These are phyloP conservation scores for Carposina sasakii DNA, from an alignment of 1,140 invertebrate species.

Conservation along the genomic window DNA sequence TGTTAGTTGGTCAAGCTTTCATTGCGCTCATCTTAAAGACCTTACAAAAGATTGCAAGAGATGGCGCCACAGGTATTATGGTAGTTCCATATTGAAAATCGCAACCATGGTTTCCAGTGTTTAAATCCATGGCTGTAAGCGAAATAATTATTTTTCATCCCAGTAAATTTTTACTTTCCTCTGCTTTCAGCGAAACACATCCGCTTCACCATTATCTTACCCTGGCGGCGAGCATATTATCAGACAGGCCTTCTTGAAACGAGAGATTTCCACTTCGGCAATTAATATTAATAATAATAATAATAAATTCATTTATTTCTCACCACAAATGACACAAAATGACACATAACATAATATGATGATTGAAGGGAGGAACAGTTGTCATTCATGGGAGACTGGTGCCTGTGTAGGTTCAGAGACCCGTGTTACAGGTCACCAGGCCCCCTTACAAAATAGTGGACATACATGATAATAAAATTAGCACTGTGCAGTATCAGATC, in stretches of 20 bases:
- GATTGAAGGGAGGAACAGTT: too few relatives aligned
- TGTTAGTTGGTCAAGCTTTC: neutral
- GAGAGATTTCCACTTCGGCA: too few relatives aligned
- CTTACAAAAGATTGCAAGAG: slow-evolving; percentile 11
- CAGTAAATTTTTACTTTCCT: slow-evolving; percentile 17
- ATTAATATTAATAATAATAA: too few relatives aligned
- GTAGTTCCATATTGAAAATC: slow-evolving; percentile 11
- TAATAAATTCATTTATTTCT: too few relatives aligned
- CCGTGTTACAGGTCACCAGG: too few relatives aligned
- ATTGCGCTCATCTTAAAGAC: slow-evolving; percentile 13
- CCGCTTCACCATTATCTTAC: slow-evolving; percentile 25
- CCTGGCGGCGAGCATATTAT: slow-evolving; percentile 32
- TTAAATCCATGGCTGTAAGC: slow-evolving; percentile 13
- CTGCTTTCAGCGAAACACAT: slow-evolving; percentile 19
- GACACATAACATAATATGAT: too few relatives aligned
- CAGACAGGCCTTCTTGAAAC: slow-evolving; percentile 18
- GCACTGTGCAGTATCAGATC: too few relatives aligned
- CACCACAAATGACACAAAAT: too few relatives aligned
- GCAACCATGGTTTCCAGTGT: slow-evolving; percentile 13
- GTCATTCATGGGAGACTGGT: too few relatives aligned
- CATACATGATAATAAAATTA: too few relatives aligned
- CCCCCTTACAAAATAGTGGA: too few relatives aligned
- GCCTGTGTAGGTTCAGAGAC: too few relatives aligned
- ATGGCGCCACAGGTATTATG: slow-evolving; percentile 8
- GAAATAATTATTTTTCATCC: slow-evolving; percentile 18